Percentiles rank a stretch among this genome's conserved stretches.
Conservation (phyloP, 2,113 vertebrate genomes). For the Acrocephalus arundinaceus region DNA sequence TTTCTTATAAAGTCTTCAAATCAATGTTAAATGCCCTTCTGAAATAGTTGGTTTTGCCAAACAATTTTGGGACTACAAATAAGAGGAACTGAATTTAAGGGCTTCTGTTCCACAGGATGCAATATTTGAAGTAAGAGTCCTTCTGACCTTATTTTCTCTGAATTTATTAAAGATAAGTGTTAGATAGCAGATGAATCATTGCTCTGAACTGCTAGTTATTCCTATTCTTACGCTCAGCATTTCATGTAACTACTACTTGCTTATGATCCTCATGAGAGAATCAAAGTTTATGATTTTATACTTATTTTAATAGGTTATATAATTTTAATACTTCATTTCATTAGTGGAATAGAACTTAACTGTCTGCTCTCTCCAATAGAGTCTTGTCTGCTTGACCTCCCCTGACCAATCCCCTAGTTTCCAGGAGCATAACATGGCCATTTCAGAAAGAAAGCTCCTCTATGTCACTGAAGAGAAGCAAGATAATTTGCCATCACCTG, state of each 20-base stretch:
- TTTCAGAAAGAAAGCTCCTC: slow-evolving; percentile 1
- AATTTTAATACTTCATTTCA: neutral
- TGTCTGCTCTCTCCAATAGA: neutral
- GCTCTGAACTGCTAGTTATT: neutral
- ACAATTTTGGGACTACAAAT: neutral
- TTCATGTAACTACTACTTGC: neutral
- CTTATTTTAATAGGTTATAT: neutral
- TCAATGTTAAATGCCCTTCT: neutral
- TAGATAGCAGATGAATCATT: neutral
- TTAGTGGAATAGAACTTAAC: neutral
- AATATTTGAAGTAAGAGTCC: neutral
- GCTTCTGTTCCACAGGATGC: neutral
- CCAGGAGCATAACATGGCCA: neutral
- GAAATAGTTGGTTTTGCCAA: neutral
- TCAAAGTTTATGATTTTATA: neutral
- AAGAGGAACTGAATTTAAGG: neutral
- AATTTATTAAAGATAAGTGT: neutral
- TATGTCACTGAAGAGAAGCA: neutral
- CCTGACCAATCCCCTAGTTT: neutral
- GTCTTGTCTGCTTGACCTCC: neutral
- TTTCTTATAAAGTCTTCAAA: slow-evolving; percentile 13
- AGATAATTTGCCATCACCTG: slow-evolving; percentile 20
- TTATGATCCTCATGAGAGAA: neutral
- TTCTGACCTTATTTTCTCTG: neutral
- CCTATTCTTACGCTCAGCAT: neutral